phyloP scores from a whole-genome alignment of 2,888 invertebrate genomes.

The Hyles lineata region DNA sequence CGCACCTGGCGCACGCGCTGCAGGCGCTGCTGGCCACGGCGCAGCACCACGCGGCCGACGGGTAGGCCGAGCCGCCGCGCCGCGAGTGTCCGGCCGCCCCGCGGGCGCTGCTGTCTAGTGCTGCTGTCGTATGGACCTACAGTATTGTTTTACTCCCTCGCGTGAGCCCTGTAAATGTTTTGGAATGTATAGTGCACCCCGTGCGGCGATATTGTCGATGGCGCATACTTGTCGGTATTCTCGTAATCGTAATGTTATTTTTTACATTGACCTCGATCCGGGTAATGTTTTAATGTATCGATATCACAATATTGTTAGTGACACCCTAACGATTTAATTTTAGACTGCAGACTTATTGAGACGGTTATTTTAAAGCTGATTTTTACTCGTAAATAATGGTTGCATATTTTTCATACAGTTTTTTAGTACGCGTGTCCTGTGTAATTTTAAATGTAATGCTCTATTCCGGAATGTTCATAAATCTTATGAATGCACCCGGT shows the following conservation, averaged over 20 bases:
- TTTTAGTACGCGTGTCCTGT: constrained; percentile 5
- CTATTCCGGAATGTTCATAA: neutral
- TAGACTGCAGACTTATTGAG: neutral
- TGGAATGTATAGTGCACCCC: constrained; percentile 8
- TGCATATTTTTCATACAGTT: constrained; percentile 14
- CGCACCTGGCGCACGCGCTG: constrained; percentile 52
- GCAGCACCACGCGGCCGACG: constrained; percentile 41
- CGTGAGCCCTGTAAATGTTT: neutral
- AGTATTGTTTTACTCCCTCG: neutral
- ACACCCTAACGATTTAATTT: constrained; percentile 27
- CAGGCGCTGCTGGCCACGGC: constrained; percentile 51
- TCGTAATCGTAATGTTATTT: neutral
- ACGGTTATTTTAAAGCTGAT: constrained; percentile 19
- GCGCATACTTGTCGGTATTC: neutral
- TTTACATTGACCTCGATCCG: neutral
- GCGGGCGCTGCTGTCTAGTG: neutral
- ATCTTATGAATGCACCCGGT: neutral
- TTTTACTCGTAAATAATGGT: constrained; percentile 14
- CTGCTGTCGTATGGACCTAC: neutral
- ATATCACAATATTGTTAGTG: constrained; percentile 27
- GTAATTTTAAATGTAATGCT: constrained; percentile 7
- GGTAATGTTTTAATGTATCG: neutral
- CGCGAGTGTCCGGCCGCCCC: too few species aligned
- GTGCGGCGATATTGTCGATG: neutral
- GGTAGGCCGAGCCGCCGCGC: constrained; percentile 37